phyloP scores from a whole-genome alignment of 1,140 invertebrate genomes.

The Portunus trituberculatus region DNA sequence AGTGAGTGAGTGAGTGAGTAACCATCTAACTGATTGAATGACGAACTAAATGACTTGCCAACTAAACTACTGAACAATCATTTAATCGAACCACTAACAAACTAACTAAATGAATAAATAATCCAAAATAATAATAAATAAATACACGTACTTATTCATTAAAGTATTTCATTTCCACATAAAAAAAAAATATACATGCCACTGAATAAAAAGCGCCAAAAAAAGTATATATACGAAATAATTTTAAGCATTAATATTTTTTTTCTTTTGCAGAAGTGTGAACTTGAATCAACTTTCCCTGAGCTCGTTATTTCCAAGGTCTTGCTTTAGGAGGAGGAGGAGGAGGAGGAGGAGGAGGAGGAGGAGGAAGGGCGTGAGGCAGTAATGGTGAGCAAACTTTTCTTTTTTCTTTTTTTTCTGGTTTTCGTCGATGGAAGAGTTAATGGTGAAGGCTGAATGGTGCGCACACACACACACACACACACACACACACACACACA shows the following conservation, averaged over 20 bases:
- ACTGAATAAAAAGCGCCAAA: background rate
- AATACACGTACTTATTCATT: too few species aligned
- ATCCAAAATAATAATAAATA: too few species aligned
- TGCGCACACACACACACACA: background rate
- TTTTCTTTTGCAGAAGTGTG: background rate
- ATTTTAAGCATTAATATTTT: background rate
- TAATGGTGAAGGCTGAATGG: background rate
- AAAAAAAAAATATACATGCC: too few species aligned
- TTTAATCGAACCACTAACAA: too few species aligned
- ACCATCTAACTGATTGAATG: too few species aligned
- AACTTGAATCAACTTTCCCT: background rate
- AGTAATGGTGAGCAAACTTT: background rate
- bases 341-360: background rate
- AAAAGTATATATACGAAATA: background rate
- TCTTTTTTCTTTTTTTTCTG: background rate
- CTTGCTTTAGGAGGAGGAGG: background rate
- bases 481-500: background rate
- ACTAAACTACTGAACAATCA: too few species aligned
- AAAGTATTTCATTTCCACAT: too few species aligned
- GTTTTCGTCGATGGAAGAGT: background rate
- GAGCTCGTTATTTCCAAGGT: background rate
- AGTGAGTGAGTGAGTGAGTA: too few species aligned
- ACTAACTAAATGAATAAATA: too few species aligned
- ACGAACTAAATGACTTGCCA: too few species aligned
- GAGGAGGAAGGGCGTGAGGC: background rate